These are phyloP conservation scores for Halichoeres trimaculatus DNA, from an alignment of 2,113 vertebrate species.

Conservation along the genomic window DNA sequence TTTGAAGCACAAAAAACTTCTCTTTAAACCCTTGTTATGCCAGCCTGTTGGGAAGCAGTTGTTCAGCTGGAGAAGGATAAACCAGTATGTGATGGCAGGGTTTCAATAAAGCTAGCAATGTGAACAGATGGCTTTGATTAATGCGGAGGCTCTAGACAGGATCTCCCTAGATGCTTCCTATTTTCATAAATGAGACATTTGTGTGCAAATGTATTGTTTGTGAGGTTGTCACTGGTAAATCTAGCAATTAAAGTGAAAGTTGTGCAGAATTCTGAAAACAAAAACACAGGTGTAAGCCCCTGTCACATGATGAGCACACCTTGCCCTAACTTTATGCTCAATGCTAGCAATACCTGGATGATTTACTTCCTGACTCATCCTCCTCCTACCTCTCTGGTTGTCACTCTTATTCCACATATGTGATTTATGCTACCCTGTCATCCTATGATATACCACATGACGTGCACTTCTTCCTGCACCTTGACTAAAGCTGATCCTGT, in stretches of 20 bases:
- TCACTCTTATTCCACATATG: slow-evolving; percentile 13
- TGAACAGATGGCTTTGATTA: slow-evolving; percentile 81
- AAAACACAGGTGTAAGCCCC: slow-evolving; percentile 5
- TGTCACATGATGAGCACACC: slow-evolving; percentile 1
- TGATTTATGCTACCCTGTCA: slow-evolving; percentile 41
- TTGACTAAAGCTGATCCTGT: slow-evolving; percentile 36
- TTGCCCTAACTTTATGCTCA: slow-evolving; percentile 4
- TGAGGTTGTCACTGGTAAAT: slow-evolving; percentile 67
- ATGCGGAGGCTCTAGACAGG: slow-evolving; percentile 68
- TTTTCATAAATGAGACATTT: slow-evolving; percentile 77
- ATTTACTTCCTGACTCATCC: slow-evolving; percentile 4
- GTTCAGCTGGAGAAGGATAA: slow-evolving; percentile 77
- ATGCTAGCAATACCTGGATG: background rate
- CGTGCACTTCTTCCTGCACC: slow-evolving; percentile 30
- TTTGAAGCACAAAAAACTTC: slow-evolving; percentile 25
- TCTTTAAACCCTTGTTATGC: slow-evolving; percentile 46
- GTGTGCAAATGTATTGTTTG: slow-evolving; percentile 74
- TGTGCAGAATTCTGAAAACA: slow-evolving; percentile 8
- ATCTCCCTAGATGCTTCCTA: slow-evolving; percentile 67
- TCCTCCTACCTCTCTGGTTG: background rate
- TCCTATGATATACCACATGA: slow-evolving; percentile 13
- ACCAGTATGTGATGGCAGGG: slow-evolving; percentile 64
- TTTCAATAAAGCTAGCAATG: slow-evolving; percentile 76
- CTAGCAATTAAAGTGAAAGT: slow-evolving; percentile 55
- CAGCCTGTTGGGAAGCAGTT: slow-evolving; percentile 56